Conservation (phyloP, 2,797 vertebrate species). For the Ctenopoma kingsleyae region DNA sequence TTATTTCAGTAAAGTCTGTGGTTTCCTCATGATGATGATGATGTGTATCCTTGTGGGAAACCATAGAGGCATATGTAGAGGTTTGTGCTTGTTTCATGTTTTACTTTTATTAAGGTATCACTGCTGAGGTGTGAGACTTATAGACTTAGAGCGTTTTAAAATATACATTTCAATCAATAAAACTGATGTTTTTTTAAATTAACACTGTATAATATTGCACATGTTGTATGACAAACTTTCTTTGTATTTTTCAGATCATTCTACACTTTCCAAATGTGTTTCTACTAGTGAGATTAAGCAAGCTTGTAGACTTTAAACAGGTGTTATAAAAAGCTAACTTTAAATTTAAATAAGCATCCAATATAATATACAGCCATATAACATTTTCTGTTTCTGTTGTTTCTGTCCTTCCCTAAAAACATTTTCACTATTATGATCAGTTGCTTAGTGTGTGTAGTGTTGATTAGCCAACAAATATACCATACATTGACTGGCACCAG, state of each 20-base stretch:
- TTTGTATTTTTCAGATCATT: not conserved
- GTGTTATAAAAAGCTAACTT: not conserved
- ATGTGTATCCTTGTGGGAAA: not conserved
- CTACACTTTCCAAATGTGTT: slow-evolving; percentile 4
- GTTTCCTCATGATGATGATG: not conserved
- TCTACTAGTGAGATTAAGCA: not conserved
- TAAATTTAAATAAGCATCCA: too few species aligned
- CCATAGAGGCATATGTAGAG: not conserved
- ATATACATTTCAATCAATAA: not conserved
- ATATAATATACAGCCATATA: not conserved
- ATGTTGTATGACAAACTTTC: not conserved
- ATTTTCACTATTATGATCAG: too few species aligned
- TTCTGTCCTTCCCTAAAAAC: too few species aligned
- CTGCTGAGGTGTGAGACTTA: not conserved
- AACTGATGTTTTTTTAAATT: not conserved
- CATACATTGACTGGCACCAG: not conserved
- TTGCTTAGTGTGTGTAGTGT: not conserved
- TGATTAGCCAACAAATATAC: not conserved
- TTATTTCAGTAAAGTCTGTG: slow-evolving; percentile 21
- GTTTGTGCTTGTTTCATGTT: not conserved
- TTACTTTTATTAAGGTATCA: not conserved
- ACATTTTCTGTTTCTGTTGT: not conserved
- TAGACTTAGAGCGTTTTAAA: not conserved
- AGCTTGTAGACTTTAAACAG: not conserved
- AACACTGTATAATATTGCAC: not conserved